Conservation (phyloP, 2,113 vertebrate species). For the Polypterus bichir region DNA sequence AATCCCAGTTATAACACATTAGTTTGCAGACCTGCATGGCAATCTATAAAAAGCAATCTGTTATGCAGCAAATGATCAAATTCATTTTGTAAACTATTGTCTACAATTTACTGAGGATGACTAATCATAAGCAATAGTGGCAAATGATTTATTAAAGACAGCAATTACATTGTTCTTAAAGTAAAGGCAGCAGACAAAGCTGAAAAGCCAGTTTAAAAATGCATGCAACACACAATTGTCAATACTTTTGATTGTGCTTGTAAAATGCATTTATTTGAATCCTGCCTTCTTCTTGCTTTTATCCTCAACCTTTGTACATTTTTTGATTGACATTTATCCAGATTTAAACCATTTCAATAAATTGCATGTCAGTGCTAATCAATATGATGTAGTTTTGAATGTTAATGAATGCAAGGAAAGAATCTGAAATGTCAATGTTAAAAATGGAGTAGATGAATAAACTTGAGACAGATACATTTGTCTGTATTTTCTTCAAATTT, state of each 20-base stretch:
- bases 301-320: not conserved
- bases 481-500: not conserved
- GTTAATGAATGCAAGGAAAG: not conserved
- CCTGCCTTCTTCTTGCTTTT: not conserved
- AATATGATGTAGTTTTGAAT: not conserved
- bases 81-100: no score
- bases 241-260: not conserved
- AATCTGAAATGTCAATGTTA: not conserved
- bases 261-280: not conserved
- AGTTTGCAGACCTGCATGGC: no score
- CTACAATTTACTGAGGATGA: no score
- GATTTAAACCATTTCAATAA: not conserved
- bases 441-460: not conserved
- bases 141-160: no score
- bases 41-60: no score
- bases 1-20: no score
- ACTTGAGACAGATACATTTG: not conserved
- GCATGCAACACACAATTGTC: not conserved
- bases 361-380: not conserved
- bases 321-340: not conserved
- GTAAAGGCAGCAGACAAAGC: no score
- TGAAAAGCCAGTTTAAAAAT: no score
- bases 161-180: no score
- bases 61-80: no score
- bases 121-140: no score